Percentiles rank a stretch among this genome's conserved stretches.
Evolutionary conservation across 2,888 invertebrate species (phyloP).

Genomic region (Tipula confusa): DNA sequence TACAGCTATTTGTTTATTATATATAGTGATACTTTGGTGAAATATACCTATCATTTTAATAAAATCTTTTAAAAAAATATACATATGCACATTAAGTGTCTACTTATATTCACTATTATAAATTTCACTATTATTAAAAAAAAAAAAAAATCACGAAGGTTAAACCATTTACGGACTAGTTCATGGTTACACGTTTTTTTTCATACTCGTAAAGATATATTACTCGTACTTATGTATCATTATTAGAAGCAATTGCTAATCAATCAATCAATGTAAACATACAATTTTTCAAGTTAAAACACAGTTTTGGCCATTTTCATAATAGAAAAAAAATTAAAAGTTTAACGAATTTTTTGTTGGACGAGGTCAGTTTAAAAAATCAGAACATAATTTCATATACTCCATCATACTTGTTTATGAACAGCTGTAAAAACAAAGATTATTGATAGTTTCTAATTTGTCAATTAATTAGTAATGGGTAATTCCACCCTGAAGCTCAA

Average conservation of each 20-base stretch:
- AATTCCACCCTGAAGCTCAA: too few species aligned
- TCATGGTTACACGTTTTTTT: not conserved
- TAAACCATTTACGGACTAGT: slow-evolving; percentile 20
- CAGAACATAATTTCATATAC: not conserved
- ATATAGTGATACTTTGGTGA: not conserved
- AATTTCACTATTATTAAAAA: slow-evolving; percentile 20
- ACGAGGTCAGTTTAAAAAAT: not conserved
- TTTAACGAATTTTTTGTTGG: not conserved
- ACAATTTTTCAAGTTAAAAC: not conserved
- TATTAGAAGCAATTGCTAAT: not conserved
- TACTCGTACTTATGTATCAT: not conserved
- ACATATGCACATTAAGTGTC: not conserved
- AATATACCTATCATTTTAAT: slow-evolving; percentile 12
- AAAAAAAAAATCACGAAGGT: not conserved
- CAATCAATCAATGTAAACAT: not conserved
- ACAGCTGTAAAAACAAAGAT: too few species aligned
- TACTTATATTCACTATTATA: not conserved
- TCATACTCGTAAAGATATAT: not conserved
- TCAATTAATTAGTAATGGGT: too few species aligned
- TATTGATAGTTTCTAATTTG: too few species aligned
- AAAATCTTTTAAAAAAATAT: not conserved
- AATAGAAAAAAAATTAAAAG: not conserved
- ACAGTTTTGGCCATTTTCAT: not conserved
- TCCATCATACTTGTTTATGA: too few species aligned
- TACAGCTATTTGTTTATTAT: not conserved